phyloP scores from a whole-genome alignment of 2,888 invertebrate species.

The Phyllotreta cruciferae region DNA sequence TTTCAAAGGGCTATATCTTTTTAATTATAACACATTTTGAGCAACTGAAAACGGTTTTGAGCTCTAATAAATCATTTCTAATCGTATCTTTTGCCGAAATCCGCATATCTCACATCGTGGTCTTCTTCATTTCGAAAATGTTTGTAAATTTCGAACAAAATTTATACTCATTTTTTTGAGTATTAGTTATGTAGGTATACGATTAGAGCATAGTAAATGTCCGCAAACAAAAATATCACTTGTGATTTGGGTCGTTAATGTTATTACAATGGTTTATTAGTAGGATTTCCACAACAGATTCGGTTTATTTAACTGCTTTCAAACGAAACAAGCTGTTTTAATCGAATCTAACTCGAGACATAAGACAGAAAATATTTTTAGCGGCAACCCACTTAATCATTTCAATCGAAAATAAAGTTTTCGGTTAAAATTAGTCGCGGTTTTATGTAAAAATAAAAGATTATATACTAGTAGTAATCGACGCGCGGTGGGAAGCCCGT shows the following conservation, averaged over 20 bases:
- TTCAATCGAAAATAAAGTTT: conserved; percentile 13
- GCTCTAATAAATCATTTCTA: too few species aligned
- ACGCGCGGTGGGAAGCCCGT: conserved; percentile 1
- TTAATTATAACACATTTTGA: too few species aligned
- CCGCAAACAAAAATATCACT: conserved; percentile 22
- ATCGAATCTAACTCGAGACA: conserved; percentile 1
- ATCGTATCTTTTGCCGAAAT: too few species aligned
- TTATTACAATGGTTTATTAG: conserved; percentile 31
- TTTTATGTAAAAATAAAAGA: conserved; percentile 5
- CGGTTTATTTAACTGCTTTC: conserved; percentile 12
- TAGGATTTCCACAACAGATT: conserved; percentile 29
- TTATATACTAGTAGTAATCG: background rate
- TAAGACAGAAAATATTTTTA: conserved; percentile 13
- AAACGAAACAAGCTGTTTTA: conserved; percentile 9
- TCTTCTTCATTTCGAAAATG: too few species aligned
- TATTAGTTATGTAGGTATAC: background rate
- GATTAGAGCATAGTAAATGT: background rate
- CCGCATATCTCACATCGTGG: too few species aligned
- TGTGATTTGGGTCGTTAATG: conserved; percentile 27
- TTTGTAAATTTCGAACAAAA: too few species aligned
- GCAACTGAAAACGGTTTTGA: too few species aligned
- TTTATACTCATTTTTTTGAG: too few species aligned
- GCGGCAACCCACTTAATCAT: conserved; percentile 1
- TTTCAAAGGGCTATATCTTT: too few species aligned
- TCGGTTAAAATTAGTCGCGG: background rate